Conservation (phyloP, 2,797 vertebrate genomes). For the Dryobates pubescens region DNA sequence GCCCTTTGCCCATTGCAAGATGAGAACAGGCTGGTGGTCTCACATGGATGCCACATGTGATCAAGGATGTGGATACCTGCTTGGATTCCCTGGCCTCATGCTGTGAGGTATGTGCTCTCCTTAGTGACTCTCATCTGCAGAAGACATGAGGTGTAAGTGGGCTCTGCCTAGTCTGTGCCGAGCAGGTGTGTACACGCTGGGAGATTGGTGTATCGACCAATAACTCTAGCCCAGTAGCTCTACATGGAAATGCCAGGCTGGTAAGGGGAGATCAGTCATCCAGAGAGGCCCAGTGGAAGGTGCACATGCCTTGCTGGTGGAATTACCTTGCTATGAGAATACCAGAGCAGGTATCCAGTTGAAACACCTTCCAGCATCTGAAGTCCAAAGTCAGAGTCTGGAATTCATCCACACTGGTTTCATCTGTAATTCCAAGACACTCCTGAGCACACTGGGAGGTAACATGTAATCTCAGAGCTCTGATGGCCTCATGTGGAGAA, state of each 20-base stretch:
- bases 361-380: not conserved
- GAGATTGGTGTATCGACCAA: not conserved
- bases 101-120: not conserved
- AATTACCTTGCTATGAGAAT: not conserved
- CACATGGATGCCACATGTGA: not conserved
- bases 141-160: not conserved
- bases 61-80: not conserved
- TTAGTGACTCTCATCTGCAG: not conserved
- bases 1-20: not conserved
- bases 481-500: conserved; percentile 37
- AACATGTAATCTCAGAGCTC: conserved; percentile 30
- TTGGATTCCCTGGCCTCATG: not conserved
- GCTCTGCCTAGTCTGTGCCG: not conserved
- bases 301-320: not conserved
- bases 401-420: not conserved
- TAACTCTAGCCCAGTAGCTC: not conserved
- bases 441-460: not conserved
- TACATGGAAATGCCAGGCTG: not conserved
- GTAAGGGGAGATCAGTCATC: not conserved
- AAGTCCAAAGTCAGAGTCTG: conserved; percentile 1
- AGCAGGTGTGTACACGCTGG: not conserved
- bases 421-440: not conserved
- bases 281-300: conserved; percentile 1
- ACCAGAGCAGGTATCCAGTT: not conserved
- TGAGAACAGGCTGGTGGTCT: not conserved